phyloP scores from a whole-genome alignment of 2,888 invertebrate genomes.

The Caenorhabditis panamensis region DNA sequence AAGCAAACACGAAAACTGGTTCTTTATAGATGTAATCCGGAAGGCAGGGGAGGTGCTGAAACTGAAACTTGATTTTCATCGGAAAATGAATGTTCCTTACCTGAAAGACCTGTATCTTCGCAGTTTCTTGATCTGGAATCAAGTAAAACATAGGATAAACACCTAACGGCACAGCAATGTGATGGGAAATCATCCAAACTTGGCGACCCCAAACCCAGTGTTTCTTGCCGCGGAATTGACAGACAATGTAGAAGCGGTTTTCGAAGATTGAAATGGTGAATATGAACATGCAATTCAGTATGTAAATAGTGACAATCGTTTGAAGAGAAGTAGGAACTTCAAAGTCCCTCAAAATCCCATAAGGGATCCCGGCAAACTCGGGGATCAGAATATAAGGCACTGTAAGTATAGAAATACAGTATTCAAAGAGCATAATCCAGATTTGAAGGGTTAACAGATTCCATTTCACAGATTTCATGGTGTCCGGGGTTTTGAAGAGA shows the following conservation, averaged over 20 bases:
- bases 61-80: too few species aligned
- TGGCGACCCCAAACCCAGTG: not conserved
- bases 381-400: slow-evolving; percentile 17
- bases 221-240: not conserved
- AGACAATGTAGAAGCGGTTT: not conserved
- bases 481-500: slow-evolving; percentile 3
- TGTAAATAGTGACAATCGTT: not conserved
- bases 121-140: slow-evolving; percentile 7
- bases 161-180: not conserved
- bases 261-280: not conserved
- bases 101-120: not conserved
- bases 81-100: too few species aligned
- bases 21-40: not conserved
- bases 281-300: not conserved
- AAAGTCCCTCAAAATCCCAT: slow-evolving; percentile 1
- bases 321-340: not conserved
- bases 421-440: slow-evolving; percentile 9
- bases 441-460: not conserved
- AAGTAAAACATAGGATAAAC: not conserved
- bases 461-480: slow-evolving; percentile 2
- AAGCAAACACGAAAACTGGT: not conserved
- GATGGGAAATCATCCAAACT: not conserved
- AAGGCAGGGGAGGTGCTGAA: not conserved
- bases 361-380: not conserved
- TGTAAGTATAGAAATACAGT: not conserved